Conservation (phyloP, 64 coral and sea anemone species). For the Montipora efflorescens region DNA sequence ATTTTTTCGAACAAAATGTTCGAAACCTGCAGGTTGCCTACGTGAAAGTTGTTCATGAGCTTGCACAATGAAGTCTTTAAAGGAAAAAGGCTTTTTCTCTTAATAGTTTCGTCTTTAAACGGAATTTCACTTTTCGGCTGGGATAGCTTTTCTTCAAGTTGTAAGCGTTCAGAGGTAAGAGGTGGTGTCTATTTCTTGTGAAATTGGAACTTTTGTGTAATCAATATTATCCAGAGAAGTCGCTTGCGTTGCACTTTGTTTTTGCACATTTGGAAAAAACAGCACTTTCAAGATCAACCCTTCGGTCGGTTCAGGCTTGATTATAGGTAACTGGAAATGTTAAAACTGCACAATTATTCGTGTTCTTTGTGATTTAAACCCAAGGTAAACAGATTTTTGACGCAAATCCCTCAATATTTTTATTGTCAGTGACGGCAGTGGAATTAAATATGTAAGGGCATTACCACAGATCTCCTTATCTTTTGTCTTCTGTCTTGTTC, state of each 20-base stretch:
- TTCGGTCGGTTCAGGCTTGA: too few relatives aligned
- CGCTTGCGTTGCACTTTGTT: neutral
- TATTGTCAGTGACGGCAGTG: neutral
- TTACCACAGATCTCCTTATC: neutral
- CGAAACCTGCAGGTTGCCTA: neutral
- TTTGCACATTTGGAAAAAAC: neutral
- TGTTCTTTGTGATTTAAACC: neutral
- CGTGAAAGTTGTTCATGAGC: neutral
- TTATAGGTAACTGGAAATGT: neutral
- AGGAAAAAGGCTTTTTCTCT: neutral
- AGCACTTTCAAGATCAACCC: neutral
- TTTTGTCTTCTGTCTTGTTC: neutral
- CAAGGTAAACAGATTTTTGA: neutral
- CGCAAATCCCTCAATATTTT: constrained; percentile 26
- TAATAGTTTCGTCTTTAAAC: neutral
- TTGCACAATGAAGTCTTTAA: neutral
- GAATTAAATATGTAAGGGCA: neutral
- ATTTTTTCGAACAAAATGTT: neutral
- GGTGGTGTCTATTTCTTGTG: constrained; percentile 36
- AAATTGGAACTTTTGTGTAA: constrained; percentile 47
- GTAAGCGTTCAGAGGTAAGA: neutral
- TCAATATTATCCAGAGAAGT: constrained; percentile 8
- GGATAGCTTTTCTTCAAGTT: neutral
- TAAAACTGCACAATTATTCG: constrained; percentile 1
- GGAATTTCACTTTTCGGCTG: neutral